Percentiles rank a stretch among this genome's conserved stretches.
These are phyloP conservation scores for Delia radicum DNA, from an alignment of 1,140 invertebrate species.

Conservation along the genomic window DNA sequence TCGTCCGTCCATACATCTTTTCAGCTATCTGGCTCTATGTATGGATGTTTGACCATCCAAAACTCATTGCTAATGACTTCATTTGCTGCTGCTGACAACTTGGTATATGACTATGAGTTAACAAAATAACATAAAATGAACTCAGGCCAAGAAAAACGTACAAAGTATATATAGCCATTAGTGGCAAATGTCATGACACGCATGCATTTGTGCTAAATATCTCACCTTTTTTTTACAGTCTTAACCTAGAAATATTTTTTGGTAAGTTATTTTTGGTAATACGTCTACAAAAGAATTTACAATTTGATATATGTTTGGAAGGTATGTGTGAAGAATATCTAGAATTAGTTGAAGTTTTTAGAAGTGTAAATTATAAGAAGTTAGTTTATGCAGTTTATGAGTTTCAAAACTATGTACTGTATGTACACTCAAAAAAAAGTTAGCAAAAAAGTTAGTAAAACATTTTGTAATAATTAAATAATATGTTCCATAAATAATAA, in stretches of 20 bases:
- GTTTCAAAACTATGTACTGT: too few species aligned
- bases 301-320: not conserved
- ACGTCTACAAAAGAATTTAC: not conserved
- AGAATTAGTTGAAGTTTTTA: too few species aligned
- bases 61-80: conserved; percentile 18
- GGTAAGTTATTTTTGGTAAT: not conserved
- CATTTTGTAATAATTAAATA: too few species aligned
- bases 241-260: conserved; percentile 16
- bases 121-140: not conserved
- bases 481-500: too few species aligned
- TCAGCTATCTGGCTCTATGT: not conserved
- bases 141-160: not conserved
- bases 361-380: too few species aligned
- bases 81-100: not conserved
- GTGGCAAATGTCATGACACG: conserved; percentile 21
- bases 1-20: not conserved
- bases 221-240: conserved; percentile 7
- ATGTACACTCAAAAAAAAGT: too few species aligned
- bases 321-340: too few species aligned
- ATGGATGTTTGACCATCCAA: not conserved
- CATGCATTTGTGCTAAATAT: conserved; percentile 24
- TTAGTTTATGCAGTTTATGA: too few species aligned
- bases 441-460: too few species aligned
- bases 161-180: not conserved
- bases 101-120: not conserved